phyloP scores from a whole-genome alignment of 2,888 invertebrate species.

The Xestia sexstrigata region DNA sequence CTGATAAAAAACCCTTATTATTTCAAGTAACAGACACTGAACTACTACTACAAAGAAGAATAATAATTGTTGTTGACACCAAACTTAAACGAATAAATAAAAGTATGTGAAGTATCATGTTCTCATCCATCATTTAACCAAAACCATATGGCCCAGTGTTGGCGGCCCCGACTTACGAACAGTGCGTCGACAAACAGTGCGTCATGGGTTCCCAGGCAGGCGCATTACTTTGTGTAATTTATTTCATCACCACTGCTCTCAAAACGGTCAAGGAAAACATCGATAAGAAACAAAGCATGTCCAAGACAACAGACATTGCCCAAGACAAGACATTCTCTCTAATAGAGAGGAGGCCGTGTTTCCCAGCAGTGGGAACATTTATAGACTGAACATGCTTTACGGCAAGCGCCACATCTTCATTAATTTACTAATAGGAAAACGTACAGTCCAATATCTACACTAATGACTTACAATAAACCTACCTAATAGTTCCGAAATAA shows the following conservation, averaged over 20 bases:
- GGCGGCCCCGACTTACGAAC: too few relatives aligned
- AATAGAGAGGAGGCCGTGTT: too few relatives aligned
- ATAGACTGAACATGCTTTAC: too few relatives aligned
- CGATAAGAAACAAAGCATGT: too few relatives aligned
- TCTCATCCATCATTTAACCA: not conserved
- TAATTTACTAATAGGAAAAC: not conserved
- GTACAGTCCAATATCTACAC: not conserved
- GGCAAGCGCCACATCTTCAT: not conserved
- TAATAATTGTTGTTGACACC: not conserved
- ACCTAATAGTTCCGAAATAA: not conserved
- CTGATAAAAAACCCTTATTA: not conserved
- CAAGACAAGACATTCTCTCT: too few relatives aligned
- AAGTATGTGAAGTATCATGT: not conserved
- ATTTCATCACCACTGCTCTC: too few relatives aligned
- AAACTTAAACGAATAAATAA: not conserved
- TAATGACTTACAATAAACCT: not conserved
- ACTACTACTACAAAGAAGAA: not conserved
- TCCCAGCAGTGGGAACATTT: too few relatives aligned
- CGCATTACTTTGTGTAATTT: too few relatives aligned
- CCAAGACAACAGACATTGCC: too few relatives aligned
- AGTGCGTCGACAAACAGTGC: too few relatives aligned
- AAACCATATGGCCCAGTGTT: not conserved
- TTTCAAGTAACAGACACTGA: not conserved
- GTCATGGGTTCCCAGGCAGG: too few relatives aligned
- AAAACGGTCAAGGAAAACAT: too few relatives aligned